Base-by-base conservation (phyloP, 2,888 invertebrate species). In the Metacarcinus magister region DNA sequence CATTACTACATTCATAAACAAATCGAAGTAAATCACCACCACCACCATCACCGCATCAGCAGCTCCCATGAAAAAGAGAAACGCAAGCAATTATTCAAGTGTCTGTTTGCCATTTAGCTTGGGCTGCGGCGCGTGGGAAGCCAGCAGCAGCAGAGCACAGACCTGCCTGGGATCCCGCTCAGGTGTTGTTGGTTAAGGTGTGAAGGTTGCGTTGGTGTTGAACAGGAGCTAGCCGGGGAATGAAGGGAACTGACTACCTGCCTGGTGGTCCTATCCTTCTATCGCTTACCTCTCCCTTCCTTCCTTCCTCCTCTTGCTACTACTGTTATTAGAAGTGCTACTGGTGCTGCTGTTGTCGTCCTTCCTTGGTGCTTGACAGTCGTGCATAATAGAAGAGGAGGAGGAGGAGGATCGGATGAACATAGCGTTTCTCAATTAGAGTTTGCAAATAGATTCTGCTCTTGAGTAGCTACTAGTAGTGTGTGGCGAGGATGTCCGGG, bases 371-470 rank as follows among this genome's bases (percentile, higher is more conserved):
- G 82, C 32, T 82, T 28, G 82, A 32, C 32, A 32, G 2, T 82
- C 8, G 28, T 82, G 82, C 28, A 82, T 82, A 32, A 82, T 82
- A 32, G 32, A 82, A 10, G 82, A 82, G 82, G 82, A 82, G 82
- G 82, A 82, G 82, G 28, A 32, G 82, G 32, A n/a, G 23, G 16
- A 82, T 32, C 82, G 28, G 82, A 32, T 32, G 28, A 82, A 82
- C 32, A 32, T 32, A 82, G 32, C 32, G 82, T 82, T 82, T 28
- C 82, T 82, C 82, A 32, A 82, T 82, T 82, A 82, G 82, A 82
- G 82, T 82, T 82, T 82, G 82, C 82, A 82, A 82, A 82, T 82
- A 32, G 75, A 75, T 32, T 82, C 82, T 82, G 82, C 82, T 32
- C 82, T 82, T 32, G 32, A 82, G 82, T 32, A 82, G 7, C 32